A percentile compares a stretch with the other conserved stretches of the same genome.
These are phyloP conservation scores for Polia nebulosa DNA, from an alignment of 2,888 invertebrate species.

Conservation along the genomic window DNA sequence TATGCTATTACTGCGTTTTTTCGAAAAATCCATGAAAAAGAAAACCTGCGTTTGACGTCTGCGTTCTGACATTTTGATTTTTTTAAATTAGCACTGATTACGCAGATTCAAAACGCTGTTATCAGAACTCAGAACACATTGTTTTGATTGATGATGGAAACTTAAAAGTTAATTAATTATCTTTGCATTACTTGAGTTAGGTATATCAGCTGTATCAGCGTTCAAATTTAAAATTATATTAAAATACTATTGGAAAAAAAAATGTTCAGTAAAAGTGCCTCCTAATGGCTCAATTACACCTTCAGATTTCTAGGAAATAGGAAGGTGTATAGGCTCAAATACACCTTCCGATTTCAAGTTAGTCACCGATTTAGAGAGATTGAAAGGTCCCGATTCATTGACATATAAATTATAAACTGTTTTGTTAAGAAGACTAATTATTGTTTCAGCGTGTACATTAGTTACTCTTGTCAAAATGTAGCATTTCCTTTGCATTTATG, in stretches of 20 bases:
- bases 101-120: constrained; percentile 4
- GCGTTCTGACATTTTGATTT: constrained; percentile 57
- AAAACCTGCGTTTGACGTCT: constrained; percentile 59
- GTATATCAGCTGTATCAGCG: not conserved
- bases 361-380: too few relatives aligned
- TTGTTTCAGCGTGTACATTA: too few relatives aligned
- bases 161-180: not conserved
- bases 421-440: too few relatives aligned
- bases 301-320: too few relatives aligned
- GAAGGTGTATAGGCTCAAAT: too few relatives aligned
- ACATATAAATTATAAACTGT: too few relatives aligned
- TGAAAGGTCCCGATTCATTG: too few relatives aligned
- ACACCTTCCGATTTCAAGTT: too few relatives aligned
- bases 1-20: constrained; percentile 59
- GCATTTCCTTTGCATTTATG: too few relatives aligned
- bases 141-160: constrained; percentile 7
- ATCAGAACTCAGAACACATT: constrained; percentile 2
- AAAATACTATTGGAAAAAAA: not conserved
- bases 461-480: too few relatives aligned
- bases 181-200: not conserved
- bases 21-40: constrained; percentile 55
- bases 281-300: too few relatives aligned
- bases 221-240: not conserved
- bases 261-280: rapidly evolving
- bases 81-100: constrained; percentile 28